Conservation (phyloP, 2,888 invertebrate genomes). For the Galeopsomyia nigrocyanea region DNA sequence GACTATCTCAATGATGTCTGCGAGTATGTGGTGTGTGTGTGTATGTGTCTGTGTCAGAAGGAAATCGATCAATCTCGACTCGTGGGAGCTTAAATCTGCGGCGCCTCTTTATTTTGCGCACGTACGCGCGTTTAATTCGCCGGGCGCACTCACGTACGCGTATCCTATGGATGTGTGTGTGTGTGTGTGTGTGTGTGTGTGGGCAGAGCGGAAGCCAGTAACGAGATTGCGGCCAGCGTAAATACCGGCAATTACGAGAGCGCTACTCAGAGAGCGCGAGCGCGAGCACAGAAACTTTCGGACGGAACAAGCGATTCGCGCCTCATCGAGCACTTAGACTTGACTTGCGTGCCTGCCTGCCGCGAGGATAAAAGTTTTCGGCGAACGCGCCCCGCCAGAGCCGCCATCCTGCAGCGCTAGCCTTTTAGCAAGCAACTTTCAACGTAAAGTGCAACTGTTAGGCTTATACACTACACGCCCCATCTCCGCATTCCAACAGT, state of each 20-base stretch:
- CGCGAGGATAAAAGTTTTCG: slow-evolving; percentile 6
- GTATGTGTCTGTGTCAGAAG: background rate
- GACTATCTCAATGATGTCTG: slow-evolving; percentile 1
- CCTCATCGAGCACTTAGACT: slow-evolving; percentile 26
- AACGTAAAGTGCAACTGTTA: slow-evolving; percentile 16
- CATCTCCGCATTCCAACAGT: background rate
- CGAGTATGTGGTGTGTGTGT: background rate
- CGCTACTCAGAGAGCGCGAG: background rate
- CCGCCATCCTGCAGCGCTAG: too few species aligned
- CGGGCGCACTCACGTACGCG: background rate
- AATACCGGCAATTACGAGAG: slow-evolving; percentile 42
- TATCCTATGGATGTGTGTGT: background rate
- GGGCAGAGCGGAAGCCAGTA: slow-evolving; percentile 18
- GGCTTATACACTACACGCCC: slow-evolving; percentile 1
- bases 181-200: background rate
- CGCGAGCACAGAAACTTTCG: slow-evolving; percentile 18
- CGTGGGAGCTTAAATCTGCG: background rate
- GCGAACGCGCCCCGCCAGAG: background rate
- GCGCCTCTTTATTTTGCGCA: slow-evolving; percentile 39
- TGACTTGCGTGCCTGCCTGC: too few species aligned
- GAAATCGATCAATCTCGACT: slow-evolving; percentile 23
- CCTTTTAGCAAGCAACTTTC: slow-evolving; percentile 13
- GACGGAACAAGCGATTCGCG: slow-evolving; percentile 31
- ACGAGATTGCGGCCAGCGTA: slow-evolving; percentile 42
- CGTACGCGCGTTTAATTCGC: slow-evolving; percentile 41